A percentile compares a stretch with the other conserved stretches of the same genome.
These are phyloP conservation scores for Clytia hemisphaerica DNA, from an alignment of 30 jellyfish, hydroid and myxozoan species.

Conservation along the genomic window DNA sequence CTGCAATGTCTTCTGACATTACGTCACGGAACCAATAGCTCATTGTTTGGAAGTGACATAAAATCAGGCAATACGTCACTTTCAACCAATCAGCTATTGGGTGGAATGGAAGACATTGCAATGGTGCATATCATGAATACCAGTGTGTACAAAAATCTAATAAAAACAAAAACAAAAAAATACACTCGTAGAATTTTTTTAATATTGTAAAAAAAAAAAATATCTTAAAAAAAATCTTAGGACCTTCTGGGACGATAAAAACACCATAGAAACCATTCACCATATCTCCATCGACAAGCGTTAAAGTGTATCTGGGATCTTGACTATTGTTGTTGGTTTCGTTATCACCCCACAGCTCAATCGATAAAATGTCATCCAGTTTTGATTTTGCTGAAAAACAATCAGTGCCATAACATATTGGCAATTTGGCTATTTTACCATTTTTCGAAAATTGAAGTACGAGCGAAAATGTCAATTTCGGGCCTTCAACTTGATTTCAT, in stretches of 20 bases:
- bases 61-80: too few relatives aligned
- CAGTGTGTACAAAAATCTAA: too few relatives aligned
- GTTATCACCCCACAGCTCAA: conserved; percentile 38
- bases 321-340: not conserved
- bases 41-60: too few relatives aligned
- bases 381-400: conserved; percentile 16
- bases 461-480: not conserved
- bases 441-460: not conserved
- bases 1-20: too few relatives aligned
- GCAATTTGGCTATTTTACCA: not conserved
- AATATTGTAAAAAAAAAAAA: too few relatives aligned
- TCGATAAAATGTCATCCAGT: conserved; percentile 12
- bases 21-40: too few relatives aligned
- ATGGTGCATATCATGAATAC: too few relatives aligned
- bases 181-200: too few relatives aligned
- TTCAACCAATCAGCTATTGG: too few relatives aligned
- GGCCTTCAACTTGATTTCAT: not conserved
- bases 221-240: too few relatives aligned
- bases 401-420: not conserved
- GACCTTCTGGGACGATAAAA: conserved; percentile 85
- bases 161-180: too few relatives aligned
- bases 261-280: conserved; percentile 59
- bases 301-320: conserved; percentile 54
- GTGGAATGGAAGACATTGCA: too few relatives aligned
- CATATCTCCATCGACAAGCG: conserved; percentile 45